Evolutionary conservation across 53 echinoderm and acorn worm species (phyloP), one percentile per base, ranked within the genome.

Genomic region (Zoroaster sp.): DNA sequence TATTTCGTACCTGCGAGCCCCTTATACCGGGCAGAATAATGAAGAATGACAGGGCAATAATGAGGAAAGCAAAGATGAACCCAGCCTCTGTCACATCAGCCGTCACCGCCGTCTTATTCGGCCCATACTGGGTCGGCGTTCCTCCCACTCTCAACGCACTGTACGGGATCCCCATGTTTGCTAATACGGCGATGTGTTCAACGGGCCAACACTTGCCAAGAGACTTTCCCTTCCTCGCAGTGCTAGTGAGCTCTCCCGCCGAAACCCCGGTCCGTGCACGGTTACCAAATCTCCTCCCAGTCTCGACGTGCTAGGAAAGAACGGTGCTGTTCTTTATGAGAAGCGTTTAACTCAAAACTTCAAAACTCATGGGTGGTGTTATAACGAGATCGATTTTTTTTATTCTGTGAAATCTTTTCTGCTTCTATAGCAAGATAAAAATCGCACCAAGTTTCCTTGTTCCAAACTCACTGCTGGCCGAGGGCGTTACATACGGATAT

Each of bases 41-140:
- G 75, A 95, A 31, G 80, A 94, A 97, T 7, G 94, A 92, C 14
- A 94, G 46, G 52, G 92, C 80, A 14, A 92, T 2, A 38, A 97
- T 87, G 38, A 92, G 17, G 76, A 92, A 92, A 5, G 97, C 97
- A 52, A 87, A 92, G 47, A 97, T 88, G 43, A 97, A 91, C 23
- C 97, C 97, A 42, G 91, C 78, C 88, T 97, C 97, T 43, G 92
- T 77, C 20, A 97, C 89, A 73, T 97, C 97, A 2, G 89, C 94
- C 14, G 94, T 90, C 40, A 95, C 95, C 1, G 97, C 77, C 14
- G 97, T 94, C 80, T 95, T 95, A 53, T 89, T 90, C 14, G 93
- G 55, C 7, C 36, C 78, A 87, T 97, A 97, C 18, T 75, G 63
- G 31, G 95, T 68, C 40, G 95, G 97, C 7, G 69, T 66, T 69